Evolutionary conservation across 2,113 vertebrate genomes (phyloP).

Genomic region (Bubo blakistoni): DNA sequence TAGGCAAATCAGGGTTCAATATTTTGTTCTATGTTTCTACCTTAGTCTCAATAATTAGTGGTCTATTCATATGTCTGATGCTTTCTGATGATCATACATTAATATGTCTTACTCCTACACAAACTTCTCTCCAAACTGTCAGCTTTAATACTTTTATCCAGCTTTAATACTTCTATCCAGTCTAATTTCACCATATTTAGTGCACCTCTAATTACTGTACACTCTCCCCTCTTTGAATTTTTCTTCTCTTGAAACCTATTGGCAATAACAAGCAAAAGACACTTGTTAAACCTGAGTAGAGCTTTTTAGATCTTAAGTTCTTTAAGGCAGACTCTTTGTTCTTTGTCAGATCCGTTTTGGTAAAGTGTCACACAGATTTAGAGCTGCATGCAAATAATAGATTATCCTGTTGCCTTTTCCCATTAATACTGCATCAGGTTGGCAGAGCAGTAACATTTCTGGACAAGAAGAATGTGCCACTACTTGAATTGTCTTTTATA

Average conservation of each 20-base stretch:
- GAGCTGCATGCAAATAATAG: constrained; percentile 15
- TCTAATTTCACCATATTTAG: not conserved
- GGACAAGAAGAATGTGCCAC: not conserved
- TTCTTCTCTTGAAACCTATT: not conserved
- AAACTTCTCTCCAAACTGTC: not conserved
- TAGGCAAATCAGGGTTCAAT: not conserved
- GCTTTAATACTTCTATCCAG: not conserved
- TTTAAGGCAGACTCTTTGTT: constrained; percentile 32
- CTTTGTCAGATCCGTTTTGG: constrained; percentile 22
- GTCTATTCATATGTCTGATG: not conserved
- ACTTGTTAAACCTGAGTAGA: constrained; percentile 24
- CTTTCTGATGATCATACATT: not conserved
- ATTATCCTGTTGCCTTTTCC: constrained; percentile 12
- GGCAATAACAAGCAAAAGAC: constrained; percentile 19
- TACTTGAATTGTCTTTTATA: not conserved
- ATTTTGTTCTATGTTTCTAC: not conserved
- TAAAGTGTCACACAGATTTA: not conserved
- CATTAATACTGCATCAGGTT: constrained; percentile 14
- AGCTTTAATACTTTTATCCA: not conserved
- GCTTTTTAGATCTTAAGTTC: constrained; percentile 20
- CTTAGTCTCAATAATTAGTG: not conserved
- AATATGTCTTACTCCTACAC: not conserved
- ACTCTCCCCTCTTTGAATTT: not conserved
- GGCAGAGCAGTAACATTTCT: not conserved
- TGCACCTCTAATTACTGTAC: not conserved